Conservation (phyloP, 2,888 invertebrate species). For the Griposia aprilina region DNA sequence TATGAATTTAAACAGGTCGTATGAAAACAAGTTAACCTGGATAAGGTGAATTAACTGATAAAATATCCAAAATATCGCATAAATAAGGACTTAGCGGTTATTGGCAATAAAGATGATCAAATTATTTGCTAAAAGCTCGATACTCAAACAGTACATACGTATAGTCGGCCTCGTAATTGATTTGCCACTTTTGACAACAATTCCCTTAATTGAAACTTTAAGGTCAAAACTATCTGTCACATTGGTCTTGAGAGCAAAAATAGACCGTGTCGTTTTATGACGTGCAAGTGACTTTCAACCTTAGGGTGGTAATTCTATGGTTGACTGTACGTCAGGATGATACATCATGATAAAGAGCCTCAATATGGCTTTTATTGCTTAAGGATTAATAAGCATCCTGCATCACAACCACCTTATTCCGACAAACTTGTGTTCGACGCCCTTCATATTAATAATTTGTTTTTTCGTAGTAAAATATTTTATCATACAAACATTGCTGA, state of each 20-base stretch:
- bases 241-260: background rate
- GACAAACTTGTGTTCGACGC: constrained; percentile 2
- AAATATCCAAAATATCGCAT: background rate
- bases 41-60: background rate
- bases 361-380: background rate
- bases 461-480: constrained; percentile 43
- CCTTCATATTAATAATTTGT: background rate
- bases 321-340: no score
- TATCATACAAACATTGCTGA: constrained; percentile 39
- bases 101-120: background rate
- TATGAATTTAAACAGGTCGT: background rate
- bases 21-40: constrained; percentile 3
- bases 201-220: background rate
- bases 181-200: background rate
- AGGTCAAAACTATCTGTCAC: background rate
- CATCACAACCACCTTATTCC: constrained; percentile 7
- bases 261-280: background rate
- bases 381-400: background rate
- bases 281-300: background rate
- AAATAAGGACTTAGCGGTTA: background rate
- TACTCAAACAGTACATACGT: background rate
- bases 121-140: background rate
- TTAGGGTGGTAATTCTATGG: background rate
- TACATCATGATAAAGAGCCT: no score
- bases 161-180: background rate